A percentile compares a stretch with the other conserved stretches of the same genome.
Evolutionary conservation across 2,888 invertebrate genomes (phyloP).

Genomic region (Eledona agricola): DNA sequence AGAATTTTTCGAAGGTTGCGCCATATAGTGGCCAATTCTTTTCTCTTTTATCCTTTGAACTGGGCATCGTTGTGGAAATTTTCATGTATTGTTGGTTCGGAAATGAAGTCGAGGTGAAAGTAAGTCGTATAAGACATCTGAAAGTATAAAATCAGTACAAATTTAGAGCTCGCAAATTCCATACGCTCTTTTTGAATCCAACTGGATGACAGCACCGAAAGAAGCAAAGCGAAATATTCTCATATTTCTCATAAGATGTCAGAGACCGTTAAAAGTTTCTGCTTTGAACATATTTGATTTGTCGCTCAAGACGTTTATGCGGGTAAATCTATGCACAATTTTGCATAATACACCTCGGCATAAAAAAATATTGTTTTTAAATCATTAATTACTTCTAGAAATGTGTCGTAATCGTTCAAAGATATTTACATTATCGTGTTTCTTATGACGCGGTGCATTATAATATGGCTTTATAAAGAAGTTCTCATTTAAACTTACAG

Average conservation of each 20-base stretch:
- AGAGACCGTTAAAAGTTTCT: conserved; percentile 12
- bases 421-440: too few species aligned
- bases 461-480: too few species aligned
- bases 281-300: conserved; percentile 12
- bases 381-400: too few species aligned
- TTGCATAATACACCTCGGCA: too few species aligned
- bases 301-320: conserved; percentile 14
- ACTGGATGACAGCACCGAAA: conserved; percentile 5
- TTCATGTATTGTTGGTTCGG: conserved; percentile 26
- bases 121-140: conserved; percentile 1
- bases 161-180: conserved; percentile 20
- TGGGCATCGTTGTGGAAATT: conserved; percentile 3
- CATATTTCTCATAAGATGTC: conserved; percentile 12
- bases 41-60: conserved; percentile 1
- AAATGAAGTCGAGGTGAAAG: conserved; percentile 19
- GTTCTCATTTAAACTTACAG: too few species aligned
- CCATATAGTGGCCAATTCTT: conserved; percentile 9
- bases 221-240: conserved; percentile 17
- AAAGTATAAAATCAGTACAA: not conserved
- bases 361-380: too few species aligned
- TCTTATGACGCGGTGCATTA: too few species aligned
- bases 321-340: too few species aligned
- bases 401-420: too few species aligned
- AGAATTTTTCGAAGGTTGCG: conserved; percentile 1
- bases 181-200: conserved; percentile 10